phyloP scores from a whole-genome alignment of 2,113 vertebrate genomes.

The Apaloderma vittatum region DNA sequence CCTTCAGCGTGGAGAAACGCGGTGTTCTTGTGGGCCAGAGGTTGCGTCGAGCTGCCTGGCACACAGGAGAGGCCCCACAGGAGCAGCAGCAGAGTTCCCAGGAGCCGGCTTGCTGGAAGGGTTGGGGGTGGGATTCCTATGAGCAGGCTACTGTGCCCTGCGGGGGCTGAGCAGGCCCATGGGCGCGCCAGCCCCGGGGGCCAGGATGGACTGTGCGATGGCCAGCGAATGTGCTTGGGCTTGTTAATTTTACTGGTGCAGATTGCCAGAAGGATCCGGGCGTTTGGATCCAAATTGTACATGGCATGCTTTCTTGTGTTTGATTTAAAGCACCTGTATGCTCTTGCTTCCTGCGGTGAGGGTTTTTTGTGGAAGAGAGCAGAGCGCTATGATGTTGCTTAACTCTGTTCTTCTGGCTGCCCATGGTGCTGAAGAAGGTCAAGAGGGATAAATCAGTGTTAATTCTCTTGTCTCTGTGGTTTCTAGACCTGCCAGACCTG shows the following conservation, averaged over 20 bases:
- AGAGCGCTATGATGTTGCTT: not conserved
- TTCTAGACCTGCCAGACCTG: not conserved
- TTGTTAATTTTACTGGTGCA: not conserved
- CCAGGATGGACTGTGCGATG: not conserved
- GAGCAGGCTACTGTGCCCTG: too few species aligned
- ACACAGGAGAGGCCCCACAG: not conserved
- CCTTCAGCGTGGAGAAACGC: not conserved
- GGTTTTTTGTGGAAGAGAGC: not conserved
- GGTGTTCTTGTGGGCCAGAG: not conserved
- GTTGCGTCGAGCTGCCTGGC: not conserved
- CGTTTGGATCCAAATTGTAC: not conserved
- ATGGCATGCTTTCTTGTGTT: not conserved
- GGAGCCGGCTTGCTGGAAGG: rapidly evolving
- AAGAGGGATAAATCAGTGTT: conserved; percentile 5
- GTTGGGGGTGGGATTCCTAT: too few species aligned
- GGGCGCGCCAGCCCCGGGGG: not conserved
- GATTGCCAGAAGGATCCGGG: not conserved
- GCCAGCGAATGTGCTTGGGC: not conserved
- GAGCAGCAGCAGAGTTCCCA: not conserved
- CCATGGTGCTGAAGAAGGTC: not conserved
- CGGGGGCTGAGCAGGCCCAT: not conserved
- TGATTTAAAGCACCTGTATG: not conserved
- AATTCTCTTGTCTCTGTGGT: not conserved
- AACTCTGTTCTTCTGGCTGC: not conserved
- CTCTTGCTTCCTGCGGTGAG: not conserved